phyloP scores from a whole-genome alignment of 2,797 vertebrate genomes.

The Anguilla anguilla region DNA sequence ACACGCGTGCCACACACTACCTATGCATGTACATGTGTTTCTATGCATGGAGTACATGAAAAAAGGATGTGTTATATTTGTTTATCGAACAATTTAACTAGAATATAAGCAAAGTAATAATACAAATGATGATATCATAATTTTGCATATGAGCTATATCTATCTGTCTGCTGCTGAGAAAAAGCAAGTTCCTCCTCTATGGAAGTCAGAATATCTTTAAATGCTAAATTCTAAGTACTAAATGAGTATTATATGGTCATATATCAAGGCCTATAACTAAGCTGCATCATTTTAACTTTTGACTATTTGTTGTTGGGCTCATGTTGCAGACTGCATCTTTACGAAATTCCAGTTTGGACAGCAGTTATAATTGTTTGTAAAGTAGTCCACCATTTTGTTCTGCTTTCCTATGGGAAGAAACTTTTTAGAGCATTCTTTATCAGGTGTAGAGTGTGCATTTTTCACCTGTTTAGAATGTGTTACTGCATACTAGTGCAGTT shows the following conservation, averaged over 20 bases:
- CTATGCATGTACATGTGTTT: neutral
- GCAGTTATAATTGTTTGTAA: neutral
- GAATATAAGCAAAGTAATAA: neutral
- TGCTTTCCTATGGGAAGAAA: neutral
- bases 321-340: neutral
- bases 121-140: neutral
- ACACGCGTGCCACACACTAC: neutral
- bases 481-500: too few species aligned
- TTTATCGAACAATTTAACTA: too few species aligned
- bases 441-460: neutral
- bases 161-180: too few species aligned
- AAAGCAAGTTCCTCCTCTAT: too few species aligned
- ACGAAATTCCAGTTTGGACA: neutral
- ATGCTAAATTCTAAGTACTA: neutral
- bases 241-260: neutral
- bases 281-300: neutral
- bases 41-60: neutral
- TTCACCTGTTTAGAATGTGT: neutral
- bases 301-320: neutral
- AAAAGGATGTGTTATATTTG: too few species aligned
- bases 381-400: neutral
- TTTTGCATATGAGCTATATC: neutral
- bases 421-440: neutral
- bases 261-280: neutral
- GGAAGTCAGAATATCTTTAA: neutral